Conservation (phyloP, 1,140 invertebrate species). For the Drosophila auraria region DNA sequence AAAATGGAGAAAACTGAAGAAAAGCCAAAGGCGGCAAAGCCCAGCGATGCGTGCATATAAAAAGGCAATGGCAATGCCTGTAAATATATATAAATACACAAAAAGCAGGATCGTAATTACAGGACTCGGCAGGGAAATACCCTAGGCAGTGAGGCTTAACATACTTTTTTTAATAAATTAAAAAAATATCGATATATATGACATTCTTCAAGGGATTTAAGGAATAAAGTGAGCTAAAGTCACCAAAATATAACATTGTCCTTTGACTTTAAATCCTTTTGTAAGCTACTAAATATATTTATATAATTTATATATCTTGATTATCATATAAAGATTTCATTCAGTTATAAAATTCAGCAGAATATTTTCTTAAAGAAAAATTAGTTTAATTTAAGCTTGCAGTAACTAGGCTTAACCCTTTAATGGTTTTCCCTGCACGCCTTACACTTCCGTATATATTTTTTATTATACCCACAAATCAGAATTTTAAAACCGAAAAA, state of each 20-base stretch:
- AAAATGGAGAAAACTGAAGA: constrained; percentile 28
- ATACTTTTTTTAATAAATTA: neutral
- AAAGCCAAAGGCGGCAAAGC: constrained; percentile 43
- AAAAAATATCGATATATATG: neutral
- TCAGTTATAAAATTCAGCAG: neutral
- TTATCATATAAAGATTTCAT: neutral
- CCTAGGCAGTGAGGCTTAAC: too few species aligned
- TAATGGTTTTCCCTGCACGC: neutral
- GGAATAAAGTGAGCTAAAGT: neutral
- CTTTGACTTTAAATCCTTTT: neutral
- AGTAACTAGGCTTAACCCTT: neutral
- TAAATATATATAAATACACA: constrained; percentile 43
- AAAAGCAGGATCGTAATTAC: neutral
- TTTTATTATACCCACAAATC: neutral
- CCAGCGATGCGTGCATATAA: constrained; percentile 58
- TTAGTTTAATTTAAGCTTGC: neutral
- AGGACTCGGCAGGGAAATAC: neutral
- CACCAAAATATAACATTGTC: too few species aligned
- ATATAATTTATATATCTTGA: too few species aligned
- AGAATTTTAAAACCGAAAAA: neutral
- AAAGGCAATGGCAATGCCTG: constrained; percentile 38
- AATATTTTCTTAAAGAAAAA: neutral
- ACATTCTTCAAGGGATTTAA: neutral
- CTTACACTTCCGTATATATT: neutral
- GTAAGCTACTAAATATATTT: too few species aligned